phyloP scores from a whole-genome alignment of 2,113 vertebrate species.

The Gavia stellata region DNA sequence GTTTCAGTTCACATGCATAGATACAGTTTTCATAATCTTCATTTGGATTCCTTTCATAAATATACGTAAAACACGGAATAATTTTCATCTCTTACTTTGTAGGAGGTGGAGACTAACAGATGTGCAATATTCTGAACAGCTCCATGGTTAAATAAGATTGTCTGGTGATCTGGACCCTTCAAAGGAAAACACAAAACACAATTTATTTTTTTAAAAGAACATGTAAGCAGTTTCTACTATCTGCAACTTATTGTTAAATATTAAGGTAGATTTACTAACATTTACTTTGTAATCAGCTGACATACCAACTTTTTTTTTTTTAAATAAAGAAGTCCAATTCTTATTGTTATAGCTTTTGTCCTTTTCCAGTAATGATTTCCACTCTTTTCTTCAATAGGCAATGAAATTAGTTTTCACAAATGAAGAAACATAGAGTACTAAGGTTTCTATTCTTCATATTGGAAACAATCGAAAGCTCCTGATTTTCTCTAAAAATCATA shows the following conservation, averaged over 20 bases:
- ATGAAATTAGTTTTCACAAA: not conserved
- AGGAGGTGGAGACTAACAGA: slow-evolving; percentile 88
- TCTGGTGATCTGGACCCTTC: slow-evolving; percentile 97
- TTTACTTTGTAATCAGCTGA: not conserved
- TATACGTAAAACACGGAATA: not conserved
- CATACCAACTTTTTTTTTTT: not conserved
- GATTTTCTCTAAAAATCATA: not conserved
- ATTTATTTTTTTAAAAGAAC: not conserved
- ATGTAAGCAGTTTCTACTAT: not conserved
- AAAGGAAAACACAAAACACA: slow-evolving; percentile 38
- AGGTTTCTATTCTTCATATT: not conserved
- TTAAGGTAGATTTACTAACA: not conserved
- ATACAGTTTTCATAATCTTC: not conserved
- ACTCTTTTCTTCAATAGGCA: not conserved
- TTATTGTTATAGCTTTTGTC: not conserved
- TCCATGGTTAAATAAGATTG: slow-evolving; percentile 93
- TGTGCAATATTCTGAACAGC: slow-evolving; percentile 96
- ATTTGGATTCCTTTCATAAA: not conserved
- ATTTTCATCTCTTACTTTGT: slow-evolving; percentile 81
- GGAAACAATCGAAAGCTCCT: not conserved
- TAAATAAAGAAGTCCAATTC: not conserved
- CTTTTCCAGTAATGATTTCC: not conserved
- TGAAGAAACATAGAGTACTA: not conserved
- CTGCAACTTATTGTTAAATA: not conserved
- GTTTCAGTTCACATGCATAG: not conserved